Conservation (phyloP, 2,113 vertebrate species). For the Arvicanthis niloticus region DNA sequence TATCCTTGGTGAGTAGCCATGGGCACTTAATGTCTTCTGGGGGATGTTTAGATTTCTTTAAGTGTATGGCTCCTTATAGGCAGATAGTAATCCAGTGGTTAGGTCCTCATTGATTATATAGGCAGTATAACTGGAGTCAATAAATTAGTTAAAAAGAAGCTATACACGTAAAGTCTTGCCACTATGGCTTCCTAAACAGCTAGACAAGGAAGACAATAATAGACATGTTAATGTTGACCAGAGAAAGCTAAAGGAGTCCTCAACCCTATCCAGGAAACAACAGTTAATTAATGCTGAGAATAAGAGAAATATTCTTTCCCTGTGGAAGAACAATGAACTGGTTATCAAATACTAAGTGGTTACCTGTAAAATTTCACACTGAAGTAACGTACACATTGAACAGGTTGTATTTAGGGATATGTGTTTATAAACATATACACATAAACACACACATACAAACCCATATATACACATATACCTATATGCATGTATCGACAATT, state of each 20-base stretch:
- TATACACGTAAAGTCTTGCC: no score
- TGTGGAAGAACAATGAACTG: no score
- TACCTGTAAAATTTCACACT: not conserved
- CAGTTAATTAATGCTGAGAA: not conserved
- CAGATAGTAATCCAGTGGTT: not conserved
- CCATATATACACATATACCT: not conserved
- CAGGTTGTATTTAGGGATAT: not conserved
- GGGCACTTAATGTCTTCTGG: not conserved
- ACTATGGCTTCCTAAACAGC: not conserved
- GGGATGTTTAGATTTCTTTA: not conserved
- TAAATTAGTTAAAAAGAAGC: not conserved
- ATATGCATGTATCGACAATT: not conserved
- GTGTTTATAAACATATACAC: not conserved
- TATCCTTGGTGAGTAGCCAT: not conserved
- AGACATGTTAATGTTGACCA: no score
- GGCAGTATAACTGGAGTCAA: not conserved
- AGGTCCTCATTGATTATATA: no score
- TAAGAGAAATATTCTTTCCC: not conserved
- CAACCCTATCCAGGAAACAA: no score
- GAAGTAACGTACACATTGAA: not conserved
- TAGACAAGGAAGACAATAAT: not conserved
- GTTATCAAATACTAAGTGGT: not conserved
- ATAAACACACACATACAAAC: not conserved
- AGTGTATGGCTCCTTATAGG: not conserved
- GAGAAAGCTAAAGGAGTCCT: not conserved